Evolutionary conservation across 2,113 vertebrate species (phyloP), one percentile per base, ranked within the genome.

Genomic region (Gambusia affinis): DNA sequence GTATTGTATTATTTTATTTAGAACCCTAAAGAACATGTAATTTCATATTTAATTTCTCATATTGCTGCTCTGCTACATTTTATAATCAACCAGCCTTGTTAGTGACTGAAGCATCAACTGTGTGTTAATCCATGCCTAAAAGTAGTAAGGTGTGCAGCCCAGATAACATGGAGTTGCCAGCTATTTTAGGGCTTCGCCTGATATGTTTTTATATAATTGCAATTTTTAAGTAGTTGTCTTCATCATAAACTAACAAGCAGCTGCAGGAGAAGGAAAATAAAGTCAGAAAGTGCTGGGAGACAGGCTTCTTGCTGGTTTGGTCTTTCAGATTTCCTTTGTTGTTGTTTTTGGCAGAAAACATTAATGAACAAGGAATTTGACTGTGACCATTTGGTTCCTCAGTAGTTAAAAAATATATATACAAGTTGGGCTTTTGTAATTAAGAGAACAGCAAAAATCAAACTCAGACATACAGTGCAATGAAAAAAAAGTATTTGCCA

Each of bases 41-140:
- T 22, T 24, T 22, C 17, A 5, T 51, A 54, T 54, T 24, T 29
- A 61, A 7, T 61, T 61, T 64, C 72, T 29, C 19, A 39, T 51
- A 14, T 27, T 60, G 72, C 35, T 29, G 47, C 35, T 74, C 11
- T 24, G 22, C 31, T 28, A 28, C 37, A n/a, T 8, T 60, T 47
- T 15, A 73, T 47, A 51, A 44, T 47, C 19, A 35, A 35, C 35
- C 31, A 15, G 51, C 54, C 54, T 30, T 29, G 30, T 66, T 75
- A 67, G 33, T 67, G 3, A 27, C 47, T 60, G 12, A 27, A 64
- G 27, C 62, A 73, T 30, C 71, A 66, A 35, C 33, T 66, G 33
- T 60, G 64, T 61, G 61, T 61, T 61, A 67, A 75, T 75, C 73
- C 64, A 60, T 65, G 27, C 24, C 64, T 61, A 57, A 75, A 75